Conservation (phyloP, 2,113 vertebrate species). For the Eclectus roratus region DNA sequence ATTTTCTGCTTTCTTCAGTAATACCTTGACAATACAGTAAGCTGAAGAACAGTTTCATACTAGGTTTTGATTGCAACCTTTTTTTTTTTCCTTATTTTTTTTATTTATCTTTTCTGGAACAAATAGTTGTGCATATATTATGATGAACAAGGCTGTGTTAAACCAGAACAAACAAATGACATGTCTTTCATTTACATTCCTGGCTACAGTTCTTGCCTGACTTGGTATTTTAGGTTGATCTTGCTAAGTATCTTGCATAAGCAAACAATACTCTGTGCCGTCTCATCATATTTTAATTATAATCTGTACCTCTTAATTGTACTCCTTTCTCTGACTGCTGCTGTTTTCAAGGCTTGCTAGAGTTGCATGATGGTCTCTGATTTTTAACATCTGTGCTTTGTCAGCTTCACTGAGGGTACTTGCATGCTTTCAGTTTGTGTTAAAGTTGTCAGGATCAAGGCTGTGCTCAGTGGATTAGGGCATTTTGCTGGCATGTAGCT, state of each 20-base stretch:
- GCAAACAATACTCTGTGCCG: neutral
- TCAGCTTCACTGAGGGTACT: neutral
- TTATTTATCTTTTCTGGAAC: neutral
- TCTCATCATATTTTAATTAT: conserved; percentile 17
- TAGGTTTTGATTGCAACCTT: neutral
- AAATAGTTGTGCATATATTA: neutral
- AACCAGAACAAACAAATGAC: neutral
- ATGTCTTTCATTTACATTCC: neutral
- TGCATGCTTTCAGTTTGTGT: neutral
- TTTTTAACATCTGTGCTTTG: neutral
- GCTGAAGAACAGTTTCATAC: neutral
- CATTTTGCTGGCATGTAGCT: neutral
- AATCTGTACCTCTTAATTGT: neutral
- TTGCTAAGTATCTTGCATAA: neutral
- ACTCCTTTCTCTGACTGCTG: neutral
- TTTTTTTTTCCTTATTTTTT: neutral
- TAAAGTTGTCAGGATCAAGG: neutral
- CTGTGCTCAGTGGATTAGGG: neutral
- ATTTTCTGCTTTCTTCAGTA: neutral
- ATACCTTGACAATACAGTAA: neutral
- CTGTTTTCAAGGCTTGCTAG: neutral
- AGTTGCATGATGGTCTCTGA: neutral
- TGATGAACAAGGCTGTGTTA: neutral
- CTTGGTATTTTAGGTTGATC: neutral
- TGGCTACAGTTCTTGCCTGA: neutral